phyloP scores from a whole-genome alignment of 2,888 invertebrate species.

The Allolobophora icterica region DNA sequence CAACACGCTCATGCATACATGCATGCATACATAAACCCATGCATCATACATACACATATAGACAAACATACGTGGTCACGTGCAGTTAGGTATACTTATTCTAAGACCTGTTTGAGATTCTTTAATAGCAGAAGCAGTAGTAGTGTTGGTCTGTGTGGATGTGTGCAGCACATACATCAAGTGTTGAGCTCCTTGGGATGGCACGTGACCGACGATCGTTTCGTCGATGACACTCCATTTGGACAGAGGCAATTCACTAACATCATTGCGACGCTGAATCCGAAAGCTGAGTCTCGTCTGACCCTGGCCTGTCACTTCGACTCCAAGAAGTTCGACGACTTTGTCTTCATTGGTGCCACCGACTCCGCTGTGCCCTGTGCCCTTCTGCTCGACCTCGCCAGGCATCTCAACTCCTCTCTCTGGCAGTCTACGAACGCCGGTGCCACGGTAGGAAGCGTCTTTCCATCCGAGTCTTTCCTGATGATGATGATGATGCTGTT shows the following conservation, averaged over 20 bases:
- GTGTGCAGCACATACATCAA: slow-evolving; percentile 71
- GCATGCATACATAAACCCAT: too few species aligned
- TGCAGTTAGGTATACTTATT: too few species aligned
- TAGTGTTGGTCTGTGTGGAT: background rate
- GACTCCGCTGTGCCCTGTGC: slow-evolving; percentile 94
- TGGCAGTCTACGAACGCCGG: slow-evolving; percentile 32
- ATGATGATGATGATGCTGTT: background rate
- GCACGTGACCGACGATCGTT: slow-evolving; percentile 79
- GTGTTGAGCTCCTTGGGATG: slow-evolving; percentile 77
- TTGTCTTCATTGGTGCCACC: slow-evolving; percentile 78
- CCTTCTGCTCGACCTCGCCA: slow-evolving; percentile 66
- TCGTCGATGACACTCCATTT: slow-evolving; percentile 77
- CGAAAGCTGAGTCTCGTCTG: slow-evolving; percentile 63
- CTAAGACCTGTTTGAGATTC: too few species aligned
- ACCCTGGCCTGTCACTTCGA: slow-evolving; percentile 68
- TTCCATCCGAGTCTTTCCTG: background rate
- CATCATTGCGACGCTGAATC: slow-evolving; percentile 75
- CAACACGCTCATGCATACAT: too few species aligned
- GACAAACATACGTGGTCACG: too few species aligned
- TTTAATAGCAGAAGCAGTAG: background rate
- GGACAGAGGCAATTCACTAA: slow-evolving; percentile 82
- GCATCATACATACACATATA: too few species aligned
- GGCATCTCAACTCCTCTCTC: slow-evolving; percentile 62
- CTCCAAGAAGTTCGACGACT: slow-evolving; percentile 76
- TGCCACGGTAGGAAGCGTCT: background rate